Evolutionary conservation across 2,113 vertebrate genomes (phyloP), one percentile per base, ranked within the genome.

Genomic region (Rhizomys pruinosus): DNA sequence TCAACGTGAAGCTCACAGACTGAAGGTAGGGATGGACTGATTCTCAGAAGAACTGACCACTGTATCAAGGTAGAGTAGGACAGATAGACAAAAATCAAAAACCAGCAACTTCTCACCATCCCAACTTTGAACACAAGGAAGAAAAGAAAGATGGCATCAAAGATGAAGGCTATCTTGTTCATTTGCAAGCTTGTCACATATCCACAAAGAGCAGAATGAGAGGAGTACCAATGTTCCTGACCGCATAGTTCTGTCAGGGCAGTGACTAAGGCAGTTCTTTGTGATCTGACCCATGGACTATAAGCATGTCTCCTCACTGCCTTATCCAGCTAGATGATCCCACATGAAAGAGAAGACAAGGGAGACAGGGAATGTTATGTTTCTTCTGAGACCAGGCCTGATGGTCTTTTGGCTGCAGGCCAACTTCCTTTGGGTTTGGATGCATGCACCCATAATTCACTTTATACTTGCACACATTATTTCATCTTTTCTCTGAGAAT

Each of bases 401-500:
- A 88, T 88, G 61, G 90, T 52, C 57, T 74, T 71, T 89, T 95
- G 96, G 92, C 92, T 87, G 76, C 69, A 73, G 11, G 66, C 85
- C 86, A 94, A 20, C 86, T 84, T 90, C 79, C 79, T 80, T 39
- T 84, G 82, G 42, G 55, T 95, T 94, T 94, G 23, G 69, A 20
- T 42, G 17, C 32, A 3, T 32, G 71, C 37, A 34, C 73, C 73
- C 66, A 15, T 47, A 69, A 42, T 76, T 94, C 87, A 82, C 39
- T 74, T 61, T 55, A 39, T n/a, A 88, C 82, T 39, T 23, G 10
- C 22, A 5, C 10, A 7, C 16, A 15, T 71, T 20, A 17, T 47
- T 71, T 59, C 89, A 57, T 7, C 82, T 76, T 88, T 79, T 81
- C 84, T 69, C 47, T 37, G 34, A 79, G 82, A 94, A 63, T 2